Base-by-base conservation (phyloP, 2,888 invertebrate species). In the Temnothorax ravouxi region DNA sequence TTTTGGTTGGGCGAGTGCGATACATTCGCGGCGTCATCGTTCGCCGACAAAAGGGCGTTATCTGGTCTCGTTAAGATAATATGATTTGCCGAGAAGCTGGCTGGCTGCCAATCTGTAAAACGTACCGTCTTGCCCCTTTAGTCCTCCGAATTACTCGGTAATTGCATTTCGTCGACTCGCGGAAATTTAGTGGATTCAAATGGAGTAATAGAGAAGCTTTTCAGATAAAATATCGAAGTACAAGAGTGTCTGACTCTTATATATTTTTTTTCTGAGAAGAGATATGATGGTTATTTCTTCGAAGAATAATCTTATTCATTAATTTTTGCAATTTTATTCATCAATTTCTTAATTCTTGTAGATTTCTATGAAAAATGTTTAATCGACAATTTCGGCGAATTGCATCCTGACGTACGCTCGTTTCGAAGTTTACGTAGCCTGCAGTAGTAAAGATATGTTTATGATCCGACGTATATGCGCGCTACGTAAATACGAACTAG, bases 61-160 rank as follows among this genome's bases (percentile, higher is more conserved):
- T 84, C 71, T 77, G 71, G 47, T 52, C 64, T 86, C 75, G 86
- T 86, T 84, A 82, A 72, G 83, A 84, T 74, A 81, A 77, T 81
- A 77, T 81, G 84, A 86, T 84, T 82, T 84, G 44, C 34, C 52
- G 21, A 71, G 79, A 34, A 61, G 34, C 54, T 80, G 72, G 72
- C 59, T 38, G 59, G 18, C 21, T 50, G 79, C 79, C 79, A 80
- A 80, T 59, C 59, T 72, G 59, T 80, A 80, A 71, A 80, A 80
- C 59, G 47, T 25, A 79, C 59, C 56, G 34, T 80, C 79, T 80
- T 80, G 72, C 54, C 34, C 52, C 25, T 5, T 61, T 59, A 80
- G 50, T 71, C 38, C n/a, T 44, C 8, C 72, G 59, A 80, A 80
- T 80, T 80, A 80, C 72, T 71, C 59, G 47, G 59, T 80, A 71